Base-by-base conservation (phyloP, 1,140 invertebrate genomes). In the Solen grandis region DNA sequence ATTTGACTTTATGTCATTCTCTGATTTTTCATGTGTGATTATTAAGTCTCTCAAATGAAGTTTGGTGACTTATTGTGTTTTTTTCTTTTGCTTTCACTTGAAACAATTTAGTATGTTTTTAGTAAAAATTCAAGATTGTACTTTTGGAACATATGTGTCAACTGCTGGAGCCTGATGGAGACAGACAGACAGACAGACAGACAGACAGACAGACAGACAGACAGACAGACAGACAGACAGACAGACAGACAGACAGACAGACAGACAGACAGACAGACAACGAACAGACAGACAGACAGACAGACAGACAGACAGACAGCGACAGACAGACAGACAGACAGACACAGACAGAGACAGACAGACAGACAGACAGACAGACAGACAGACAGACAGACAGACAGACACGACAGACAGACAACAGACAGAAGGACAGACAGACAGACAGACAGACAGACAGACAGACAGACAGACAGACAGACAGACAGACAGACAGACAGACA, bases 181-280 rank as follows among this genome's bases (percentile, higher is more conserved):
- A 38, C 57, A 81, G 19, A 79, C 22, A 38, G 38, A 65, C 36
- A 81, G 33, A 35, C 5, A 79, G 5, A 80, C 50, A 81, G 14
- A 81, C 50, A 76, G 10, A 80, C 38, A 81, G 13, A 81, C 33
- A 81, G 66, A 72, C 41, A 72, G 46, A 59, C 41, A 54, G 41
- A 69, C 25, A n/a, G 60, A 68, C 59, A 77, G 74, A 68, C 35
- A 82, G 33, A 81, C 31, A 81, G 31, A 82, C 46, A 82, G 75
- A 72, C 29, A 82, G 50, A 81, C 36, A 81, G 57, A 81, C 22
- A 82, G 57, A 81, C 46, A 82, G 25, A 82, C 27, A 81, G 38
- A 72, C 22, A 82, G n/a, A 82, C 22, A 80, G 27, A 82, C n/a
- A 59, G 27, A 82, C 16, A 81, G 1, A 81, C 27, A 81, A 35